Base-by-base conservation (phyloP, 2,113 vertebrate species). In the Gymnogyps californianus region DNA sequence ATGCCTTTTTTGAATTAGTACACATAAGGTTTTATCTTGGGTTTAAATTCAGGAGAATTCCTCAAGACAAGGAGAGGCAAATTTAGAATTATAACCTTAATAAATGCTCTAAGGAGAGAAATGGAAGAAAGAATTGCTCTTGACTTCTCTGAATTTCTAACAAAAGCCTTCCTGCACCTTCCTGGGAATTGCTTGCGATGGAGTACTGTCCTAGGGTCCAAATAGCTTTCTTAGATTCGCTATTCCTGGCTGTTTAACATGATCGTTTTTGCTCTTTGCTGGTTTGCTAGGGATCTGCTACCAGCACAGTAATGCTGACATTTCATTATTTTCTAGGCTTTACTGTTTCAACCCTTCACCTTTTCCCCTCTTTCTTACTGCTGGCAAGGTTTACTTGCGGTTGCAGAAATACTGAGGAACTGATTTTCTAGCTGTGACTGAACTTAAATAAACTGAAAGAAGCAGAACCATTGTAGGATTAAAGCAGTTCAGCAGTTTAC, bases 381-480 rank as follows among this genome's bases (percentile, higher is more conserved):
- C 75, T 96, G 94, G 75, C 91, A 91, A 79, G 75, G 62, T 91
- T 97, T 94, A 80, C 81, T 93, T 91, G 81, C 1, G 12, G 87
- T 97, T 97, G 89, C 87, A 96, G 82, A 96, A 97, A 94, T 91
- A 91, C 54, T 0, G 0, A 71, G 51, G 71, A 86, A 44, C 75
- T 88, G 93, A 91, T 96, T 95, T 96, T 86, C 87, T 93, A 93
- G 67, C 91, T 93, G 87, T 78, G 82, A 91, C 47, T 95, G 74
- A 93, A 88, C 92, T 97, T 93, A 95, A 95, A 96, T 90, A 96
- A 95, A 93, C 89, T 62, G 88, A 92, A 97, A 92, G 72, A 59
- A 89, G 75, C 61, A 93, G 84, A 94, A 90, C 87, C 70, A 93
- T 88, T 89, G 94, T 89, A 81, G 80, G 66, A 91, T 94, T 96